Evolutionary conservation across 1,140 invertebrate species (phyloP), one percentile per base, ranked within the genome.

Genomic region (Orussus abietinus): DNA sequence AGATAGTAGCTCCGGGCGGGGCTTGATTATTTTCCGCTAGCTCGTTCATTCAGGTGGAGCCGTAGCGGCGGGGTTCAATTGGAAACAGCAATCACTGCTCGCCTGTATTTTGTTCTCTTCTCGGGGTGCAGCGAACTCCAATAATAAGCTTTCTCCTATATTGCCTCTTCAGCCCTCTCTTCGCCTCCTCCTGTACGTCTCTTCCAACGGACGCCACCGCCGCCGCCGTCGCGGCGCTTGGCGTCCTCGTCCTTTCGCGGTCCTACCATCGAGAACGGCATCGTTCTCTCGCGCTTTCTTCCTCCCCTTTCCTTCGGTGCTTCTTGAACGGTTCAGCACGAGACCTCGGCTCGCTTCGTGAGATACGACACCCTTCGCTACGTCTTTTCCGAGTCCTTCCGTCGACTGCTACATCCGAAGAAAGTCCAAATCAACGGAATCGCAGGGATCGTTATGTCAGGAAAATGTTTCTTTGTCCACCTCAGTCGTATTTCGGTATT

Each of bases 121-220:
- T 61, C 57, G 57, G 51, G 55, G 58, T 63, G 60, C 64, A 64
- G 68, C 66, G 59, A 70, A 71, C 69, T 72, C 66, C 68, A 72
- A 73, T 73, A 73, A 73, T 73, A 72, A 72, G 69, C 70, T 73
- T 72, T 72, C 69, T 72, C 65, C 64, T 71, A 70, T 73, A 71
- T 72, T 72, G 66, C 68, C 66, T 72, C 66, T 69, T 70, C 66
- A 69, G 53, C 58, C 47, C 53, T 49, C 47, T 41, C 36, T 29
- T 54, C 47, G 29, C 49, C 41, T 32, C 30, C 43, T 43, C 37
- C n/a, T n/a, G n/a, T n/a, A n/a, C n/a, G n/a, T n/a, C n/a, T n/a
- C n/a, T n/a, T n/a, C n/a, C n/a, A n/a, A n/a, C n/a, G n/a, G n/a
- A n/a, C 45, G 38, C 45, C 39, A 46, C 50, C 49, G 43, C 44